A percentile compares a stretch with the other conserved stretches of the same genome.
These are phyloP conservation scores for Xestia c-nigrum DNA, from an alignment of 2,888 invertebrate genomes.

Conservation along the genomic window DNA sequence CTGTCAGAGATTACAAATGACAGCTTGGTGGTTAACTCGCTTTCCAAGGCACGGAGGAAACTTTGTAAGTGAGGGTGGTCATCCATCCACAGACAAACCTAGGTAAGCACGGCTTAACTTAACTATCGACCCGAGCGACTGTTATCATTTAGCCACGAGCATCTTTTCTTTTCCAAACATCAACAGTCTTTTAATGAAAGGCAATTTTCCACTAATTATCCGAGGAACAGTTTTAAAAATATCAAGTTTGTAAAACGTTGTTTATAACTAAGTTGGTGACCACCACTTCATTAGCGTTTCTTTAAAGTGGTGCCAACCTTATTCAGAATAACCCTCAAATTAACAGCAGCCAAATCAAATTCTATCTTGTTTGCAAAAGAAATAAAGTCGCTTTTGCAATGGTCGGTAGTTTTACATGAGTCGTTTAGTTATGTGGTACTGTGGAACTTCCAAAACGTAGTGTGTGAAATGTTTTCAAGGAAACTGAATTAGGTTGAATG, in stretches of 20 bases:
- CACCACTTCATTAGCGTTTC: conserved; percentile 53
- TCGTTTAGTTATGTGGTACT: background rate
- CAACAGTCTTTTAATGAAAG: background rate
- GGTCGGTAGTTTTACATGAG: background rate
- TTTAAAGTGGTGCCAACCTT: conserved; percentile 35
- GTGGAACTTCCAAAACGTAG: conserved; percentile 37
- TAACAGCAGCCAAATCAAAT: background rate
- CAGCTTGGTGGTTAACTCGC: too few relatives aligned
- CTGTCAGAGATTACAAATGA: too few relatives aligned
- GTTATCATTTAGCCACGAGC: too few relatives aligned
- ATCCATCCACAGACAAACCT: too few relatives aligned
- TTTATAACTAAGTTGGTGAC: conserved; percentile 30
- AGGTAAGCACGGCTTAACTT: too few relatives aligned
- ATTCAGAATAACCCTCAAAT: conserved; percentile 19
- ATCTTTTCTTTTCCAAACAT: background rate
- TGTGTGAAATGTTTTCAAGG: conserved; percentile 50
- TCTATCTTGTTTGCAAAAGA: accelerated
- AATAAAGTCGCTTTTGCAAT: background rate
- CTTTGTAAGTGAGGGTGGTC: too few relatives aligned
- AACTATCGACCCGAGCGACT: too few relatives aligned
- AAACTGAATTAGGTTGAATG: conserved; percentile 50
- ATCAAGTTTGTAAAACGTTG: conserved; percentile 6
- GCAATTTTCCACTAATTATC: background rate
- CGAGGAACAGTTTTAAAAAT: conserved; percentile 1
- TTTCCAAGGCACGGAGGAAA: too few relatives aligned